Percentiles rank a stretch among this genome's conserved stretches.
These are phyloP conservation scores for Hafferia zeledoni DNA, from an alignment of 2,797 vertebrate species.

Conservation along the genomic window DNA sequence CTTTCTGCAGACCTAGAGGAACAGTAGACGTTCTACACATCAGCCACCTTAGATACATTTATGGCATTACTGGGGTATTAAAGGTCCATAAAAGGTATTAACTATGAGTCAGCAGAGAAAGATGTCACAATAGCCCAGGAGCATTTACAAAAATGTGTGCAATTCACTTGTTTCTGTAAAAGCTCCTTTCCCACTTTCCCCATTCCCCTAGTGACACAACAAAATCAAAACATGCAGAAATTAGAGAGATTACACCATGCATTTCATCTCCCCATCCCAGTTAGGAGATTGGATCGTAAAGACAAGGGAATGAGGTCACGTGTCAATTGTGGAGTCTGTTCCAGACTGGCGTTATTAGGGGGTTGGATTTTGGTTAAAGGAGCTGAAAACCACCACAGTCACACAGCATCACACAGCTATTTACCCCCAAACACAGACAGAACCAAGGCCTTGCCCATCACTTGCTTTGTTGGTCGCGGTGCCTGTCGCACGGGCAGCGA, in stretches of 20 bases:
- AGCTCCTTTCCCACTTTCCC: conserved; percentile 61
- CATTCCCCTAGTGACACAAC: conserved; percentile 68
- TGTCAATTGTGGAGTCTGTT: conserved; percentile 84
- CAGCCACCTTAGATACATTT: conserved; percentile 72
- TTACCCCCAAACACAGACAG: conserved; percentile 92
- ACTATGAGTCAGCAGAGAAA: conserved; percentile 63
- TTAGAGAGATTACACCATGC: conserved; percentile 83
- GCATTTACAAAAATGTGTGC: conserved; percentile 74
- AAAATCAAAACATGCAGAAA: conserved; percentile 83
- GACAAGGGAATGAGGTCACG: conserved; percentile 71
- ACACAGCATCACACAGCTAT: conserved; percentile 89
- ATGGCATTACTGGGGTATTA: conserved; percentile 43
- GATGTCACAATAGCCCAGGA: conserved; percentile 54
- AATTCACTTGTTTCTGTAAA: conserved; percentile 70
- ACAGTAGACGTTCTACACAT: conserved; percentile 74
- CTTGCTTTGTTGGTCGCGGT: conserved; percentile 80
- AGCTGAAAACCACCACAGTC: conserved; percentile 88
- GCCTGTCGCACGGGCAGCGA: conserved; percentile 80
- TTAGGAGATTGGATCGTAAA: conserved; percentile 77
- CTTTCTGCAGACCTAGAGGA: conserved; percentile 70
- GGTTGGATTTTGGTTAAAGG: conserved; percentile 82
- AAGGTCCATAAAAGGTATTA: conserved; percentile 40
- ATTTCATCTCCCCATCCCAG: conserved; percentile 77
- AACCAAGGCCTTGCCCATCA: conserved; percentile 84
- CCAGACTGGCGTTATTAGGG: conserved; percentile 76